Evolutionary conservation across 2,888 invertebrate genomes (phyloP), one percentile per base, ranked within the genome.

Genomic region (Hymenopus coronatus): DNA sequence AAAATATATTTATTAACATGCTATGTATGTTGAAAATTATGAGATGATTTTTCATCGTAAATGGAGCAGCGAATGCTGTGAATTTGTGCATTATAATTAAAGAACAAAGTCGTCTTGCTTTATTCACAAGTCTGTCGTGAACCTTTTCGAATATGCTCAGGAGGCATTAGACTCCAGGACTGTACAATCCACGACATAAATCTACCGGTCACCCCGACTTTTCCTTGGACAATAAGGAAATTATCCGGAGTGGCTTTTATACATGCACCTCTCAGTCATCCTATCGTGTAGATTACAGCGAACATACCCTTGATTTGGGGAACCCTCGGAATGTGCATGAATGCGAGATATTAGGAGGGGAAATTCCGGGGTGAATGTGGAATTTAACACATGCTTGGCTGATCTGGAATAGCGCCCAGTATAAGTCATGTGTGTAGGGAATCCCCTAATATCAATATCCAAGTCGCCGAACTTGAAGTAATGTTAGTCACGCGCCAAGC

Each of bases 231-330:
- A 88, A 70, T 82, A 88, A 88, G 88, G 84, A 88, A 88, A 88
- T 88, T 85, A 88, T 54, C 88, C 84, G 15, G 88, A 88, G 88
- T 88, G 88, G 85, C 88, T 88, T 84, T 84, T 27, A 84, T 70
- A 20, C 81, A 85, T 33, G 12, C 85, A 46, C 12, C 33, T 14
- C 30, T 81, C 27, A 25, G 28, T 33, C 28, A 84, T 12, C 81
- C 88, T 88, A 88, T 88, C 88, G 88, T 28, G 25, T 81, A 85
- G 85, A 88, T 88, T 88, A 81, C 81, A 33, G 81, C 28, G 83
- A 30, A 82, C 12, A 81, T 87, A 81, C 82, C 87, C 82, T 70
- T 70, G 54, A 70, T 70, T 70, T 70, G 54, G 20, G 54, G 54
- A 70, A 20, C 54, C 54, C 25, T 70, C 4, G 54, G 54, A 70